These are phyloP conservation scores for Platerodrilus igneus DNA, from an alignment of 2,888 invertebrate genomes.

Conservation along the genomic window DNA sequence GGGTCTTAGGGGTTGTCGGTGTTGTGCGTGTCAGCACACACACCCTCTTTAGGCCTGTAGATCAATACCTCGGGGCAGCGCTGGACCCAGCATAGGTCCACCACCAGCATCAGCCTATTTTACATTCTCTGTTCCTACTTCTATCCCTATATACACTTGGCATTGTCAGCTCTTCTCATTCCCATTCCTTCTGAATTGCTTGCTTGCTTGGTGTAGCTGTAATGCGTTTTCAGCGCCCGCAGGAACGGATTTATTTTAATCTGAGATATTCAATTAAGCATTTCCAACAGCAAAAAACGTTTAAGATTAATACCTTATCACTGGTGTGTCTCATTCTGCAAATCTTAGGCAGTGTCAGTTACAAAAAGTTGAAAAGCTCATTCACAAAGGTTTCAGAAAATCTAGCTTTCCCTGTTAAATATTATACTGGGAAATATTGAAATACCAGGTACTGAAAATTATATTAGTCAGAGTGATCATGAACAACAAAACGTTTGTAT, in stretches of 20 bases:
- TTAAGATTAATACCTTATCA: too few species aligned
- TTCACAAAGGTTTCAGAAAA: too few species aligned
- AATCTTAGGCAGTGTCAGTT: too few species aligned
- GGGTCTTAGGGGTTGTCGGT: conserved; percentile 27
- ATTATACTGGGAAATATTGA: too few species aligned
- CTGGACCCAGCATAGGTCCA: conserved; percentile 48
- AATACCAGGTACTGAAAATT: too few species aligned
- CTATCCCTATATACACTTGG: conserved; percentile 37
- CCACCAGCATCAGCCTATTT: conserved; percentile 51
- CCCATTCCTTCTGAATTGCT: conserved; percentile 40
- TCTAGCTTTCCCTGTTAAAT: too few species aligned
- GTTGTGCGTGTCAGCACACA: conserved; percentile 47
- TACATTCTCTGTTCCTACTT: conserved; percentile 48
- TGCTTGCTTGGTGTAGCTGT: conserved; percentile 25
- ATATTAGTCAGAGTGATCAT: too few species aligned
- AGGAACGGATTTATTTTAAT: conserved; percentile 23
- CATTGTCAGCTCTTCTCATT: conserved; percentile 49
- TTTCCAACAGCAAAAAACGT: too few species aligned
- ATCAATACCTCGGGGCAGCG: conserved; percentile 50
- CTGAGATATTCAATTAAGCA: conserved; percentile 3
- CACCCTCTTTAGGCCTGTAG: conserved; percentile 43
- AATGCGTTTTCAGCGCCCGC: conserved; percentile 20
- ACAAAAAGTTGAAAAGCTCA: too few species aligned
- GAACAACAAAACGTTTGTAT: too few species aligned
- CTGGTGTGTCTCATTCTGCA: too few species aligned